Evolutionary conservation across 64 coral and sea anemone species (phyloP), one percentile per base, ranked within the genome.

Genomic region (Platygyra sinensis): DNA sequence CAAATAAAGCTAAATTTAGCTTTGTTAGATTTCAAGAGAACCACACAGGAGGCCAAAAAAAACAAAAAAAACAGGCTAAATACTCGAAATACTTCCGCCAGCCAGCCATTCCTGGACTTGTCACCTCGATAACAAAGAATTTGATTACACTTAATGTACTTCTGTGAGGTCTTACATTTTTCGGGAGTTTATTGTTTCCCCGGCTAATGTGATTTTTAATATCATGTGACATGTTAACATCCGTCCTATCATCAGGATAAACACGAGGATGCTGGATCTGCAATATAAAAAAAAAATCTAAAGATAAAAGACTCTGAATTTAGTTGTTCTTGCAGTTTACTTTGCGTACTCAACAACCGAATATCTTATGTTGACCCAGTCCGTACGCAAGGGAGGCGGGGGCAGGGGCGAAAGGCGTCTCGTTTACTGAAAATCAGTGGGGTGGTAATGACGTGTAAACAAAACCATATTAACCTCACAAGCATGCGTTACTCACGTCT

Each of bases 191-290:
- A 19, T 51, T 46, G 64, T 92, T 92, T 33, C 90, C 90, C 60
- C 73, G 79, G 72, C 90, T 91, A 57, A 91, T 91, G 31, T 91
- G 79, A 20, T 86, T 42, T 60, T 75, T 85, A 38, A 85, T 50
- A 10, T 69, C 33, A 86, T 91, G 80, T 52, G 49, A 81, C 80
- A 75, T 86, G 36, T 72, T 63, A 5, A 77, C 59, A 30, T 85
- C 55, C 6, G 90, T 87, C 10, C 75, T 69, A 29, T 92, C 90
- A 17, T 80, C 69, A 17, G 90, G 90, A 55, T 79, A 92, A 32
- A 92, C 83, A 17, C 63, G 65, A 1, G 72, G 46, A 52, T 46
- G 16, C 13, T 71, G 83, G 51, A 92, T 64, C 90, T 92, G 25
- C 33, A 90, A 83, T 14, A n/a, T n/a, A n/a, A 22, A 30, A 10